Base-by-base conservation (phyloP, 2,113 vertebrate species). In the Nannobrachium achirus region DNA sequence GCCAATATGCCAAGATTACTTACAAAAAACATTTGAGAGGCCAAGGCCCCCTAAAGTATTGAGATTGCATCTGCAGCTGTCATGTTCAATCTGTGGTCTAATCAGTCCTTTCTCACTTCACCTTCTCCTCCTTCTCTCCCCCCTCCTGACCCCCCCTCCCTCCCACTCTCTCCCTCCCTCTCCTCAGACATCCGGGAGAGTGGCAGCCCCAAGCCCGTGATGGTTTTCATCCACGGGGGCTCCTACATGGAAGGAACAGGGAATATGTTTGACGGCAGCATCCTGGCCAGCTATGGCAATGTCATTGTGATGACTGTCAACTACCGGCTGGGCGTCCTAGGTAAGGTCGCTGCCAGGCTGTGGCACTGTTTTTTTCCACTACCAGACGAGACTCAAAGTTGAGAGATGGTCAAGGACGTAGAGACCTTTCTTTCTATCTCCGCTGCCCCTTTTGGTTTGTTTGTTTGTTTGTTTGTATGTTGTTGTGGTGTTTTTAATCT, bases 211-310 rank as follows among this genome's bases (percentile, higher is more conserved):
- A 99, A 99, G 87, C 98, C 98, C 39, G 98, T 99, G 82, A 99
- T 99, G 98, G 96, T 99, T 76, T 99, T 98, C 91, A 98, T 99
- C 89, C 98, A 99, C 0, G 98, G 98, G 80, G 98, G 97, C 70
- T 99, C 98, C 67, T 99, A 99, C 89, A 99, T 99, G 98, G 98
- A 99, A 93, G 98, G 98, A 85, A 99, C 98, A 80, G 98, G 95
- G 79, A 99, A 99, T 93, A 96, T 99, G 81, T 99, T 98, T 91
- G 98, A 99, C 83, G 98, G 98, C 84, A 99, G 97, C 93, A 97
- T 99, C 90, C 93, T 99, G 93, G 97, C 98, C 85, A 99, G 98
- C 94, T 99, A 99, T 86, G 98, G 98, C 75, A 99, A 99, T 81
- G 98, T 99, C 89, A 99, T 99, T 84, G 96, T 99, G 88, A 98